phyloP scores from a whole-genome alignment of 2,888 invertebrate genomes.

The Nymphalis c-album region DNA sequence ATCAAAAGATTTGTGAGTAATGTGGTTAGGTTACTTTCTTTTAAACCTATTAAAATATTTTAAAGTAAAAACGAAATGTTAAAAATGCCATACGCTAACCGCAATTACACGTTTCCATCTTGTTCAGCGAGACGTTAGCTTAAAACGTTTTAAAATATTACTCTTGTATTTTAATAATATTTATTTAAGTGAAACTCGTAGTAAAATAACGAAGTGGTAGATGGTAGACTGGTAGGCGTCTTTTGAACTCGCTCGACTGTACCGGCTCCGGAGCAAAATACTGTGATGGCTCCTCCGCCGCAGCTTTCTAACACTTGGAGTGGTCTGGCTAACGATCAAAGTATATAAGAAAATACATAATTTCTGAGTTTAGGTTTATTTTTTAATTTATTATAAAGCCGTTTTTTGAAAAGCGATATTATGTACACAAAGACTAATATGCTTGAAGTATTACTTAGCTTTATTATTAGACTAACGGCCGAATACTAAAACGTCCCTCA shows the following conservation, averaged over 20 bases:
- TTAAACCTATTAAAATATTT: constrained; percentile 5
- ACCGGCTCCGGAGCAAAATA: constrained; percentile 50
- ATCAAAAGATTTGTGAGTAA: constrained; percentile 1
- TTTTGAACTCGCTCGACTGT: constrained; percentile 57
- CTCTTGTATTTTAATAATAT: constrained; percentile 71
- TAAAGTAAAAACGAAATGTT: neutral
- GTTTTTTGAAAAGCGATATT: too few species aligned
- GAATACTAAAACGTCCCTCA: too few species aligned
- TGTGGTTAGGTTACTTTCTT: neutral
- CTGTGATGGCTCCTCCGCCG: constrained; percentile 55
- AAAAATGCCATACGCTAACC: constrained; percentile 6
- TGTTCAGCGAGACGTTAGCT: constrained; percentile 9
- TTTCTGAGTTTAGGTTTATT: neutral
- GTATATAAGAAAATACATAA: constrained; percentile 34
- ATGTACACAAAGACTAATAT: too few species aligned
- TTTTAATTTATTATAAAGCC: too few species aligned
- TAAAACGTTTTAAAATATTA: constrained; percentile 53
- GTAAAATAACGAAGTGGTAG: constrained; percentile 70
- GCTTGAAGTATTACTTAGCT: too few species aligned
- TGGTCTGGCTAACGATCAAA: constrained; percentile 43
- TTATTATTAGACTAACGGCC: too few species aligned
- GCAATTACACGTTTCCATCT: constrained; percentile 19
- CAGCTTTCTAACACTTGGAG: constrained; percentile 33
- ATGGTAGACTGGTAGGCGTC: constrained; percentile 33
- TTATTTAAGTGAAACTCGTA: constrained; percentile 61